Conservation (phyloP, 2,113 vertebrate species). For the Benthochromis sp. region DNA sequence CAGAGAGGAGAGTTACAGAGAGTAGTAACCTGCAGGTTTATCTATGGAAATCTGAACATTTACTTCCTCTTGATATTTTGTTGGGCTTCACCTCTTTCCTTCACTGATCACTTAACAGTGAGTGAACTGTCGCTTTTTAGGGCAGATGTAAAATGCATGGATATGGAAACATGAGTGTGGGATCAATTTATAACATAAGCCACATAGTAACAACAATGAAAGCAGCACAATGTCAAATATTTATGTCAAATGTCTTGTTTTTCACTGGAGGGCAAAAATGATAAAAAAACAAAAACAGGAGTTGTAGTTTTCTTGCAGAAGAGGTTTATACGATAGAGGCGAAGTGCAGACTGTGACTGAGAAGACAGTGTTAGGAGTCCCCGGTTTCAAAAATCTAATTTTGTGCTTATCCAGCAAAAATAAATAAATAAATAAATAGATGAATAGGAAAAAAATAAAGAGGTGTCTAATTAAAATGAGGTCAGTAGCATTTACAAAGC, state of each 20-base stretch:
- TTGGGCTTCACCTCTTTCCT: not conserved
- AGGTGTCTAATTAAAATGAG: not conserved
- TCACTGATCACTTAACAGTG: not conserved
- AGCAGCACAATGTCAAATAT: not conserved
- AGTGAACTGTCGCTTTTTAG: not conserved
- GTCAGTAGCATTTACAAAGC: not conserved
- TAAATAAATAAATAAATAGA: not conserved
- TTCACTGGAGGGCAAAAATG: not conserved
- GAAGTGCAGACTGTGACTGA: not conserved
- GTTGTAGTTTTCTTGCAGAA: not conserved
- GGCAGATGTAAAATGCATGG: not conserved
- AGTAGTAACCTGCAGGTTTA: not conserved
- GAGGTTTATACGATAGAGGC: not conserved
- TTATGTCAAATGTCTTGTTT: not conserved
- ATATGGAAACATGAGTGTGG: not conserved
- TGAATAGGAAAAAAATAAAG: rapidly evolving
- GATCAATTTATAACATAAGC: not conserved
- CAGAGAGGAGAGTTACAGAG: not conserved
- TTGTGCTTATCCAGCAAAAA: not conserved
- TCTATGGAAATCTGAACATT: not conserved
- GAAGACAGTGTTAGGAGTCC: not conserved
- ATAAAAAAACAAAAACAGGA: not conserved
- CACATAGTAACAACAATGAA: not conserved
- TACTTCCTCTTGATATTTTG: not conserved
- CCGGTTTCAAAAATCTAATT: not conserved